Percentiles rank a stretch among this genome's conserved stretches.
These are phyloP conservation scores for Tiaroga cobitis DNA, from an alignment of 2,797 vertebrate genomes.

Conservation along the genomic window DNA sequence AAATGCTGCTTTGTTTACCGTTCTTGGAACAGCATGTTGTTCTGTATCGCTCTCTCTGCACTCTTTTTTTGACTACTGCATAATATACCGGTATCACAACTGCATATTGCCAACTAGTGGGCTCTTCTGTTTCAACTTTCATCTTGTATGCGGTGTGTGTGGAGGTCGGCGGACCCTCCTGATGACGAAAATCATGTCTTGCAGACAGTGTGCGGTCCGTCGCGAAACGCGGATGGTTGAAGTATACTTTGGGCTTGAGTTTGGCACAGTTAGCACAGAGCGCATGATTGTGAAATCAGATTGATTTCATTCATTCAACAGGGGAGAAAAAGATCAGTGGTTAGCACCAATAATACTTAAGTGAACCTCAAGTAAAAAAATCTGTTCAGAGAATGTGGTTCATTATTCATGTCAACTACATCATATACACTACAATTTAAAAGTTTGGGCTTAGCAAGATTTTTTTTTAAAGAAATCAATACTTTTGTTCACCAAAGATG, in stretches of 20 bases:
- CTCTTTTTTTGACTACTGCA: no score
- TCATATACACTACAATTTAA: not conserved
- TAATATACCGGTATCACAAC: no score
- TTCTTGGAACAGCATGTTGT: no score
- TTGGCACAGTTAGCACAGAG: conserved; percentile 58
- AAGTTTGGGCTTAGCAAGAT: not conserved
- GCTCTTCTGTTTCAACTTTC: not conserved
- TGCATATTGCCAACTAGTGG: not conserved
- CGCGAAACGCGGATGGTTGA: not conserved
- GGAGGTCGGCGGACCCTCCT: not conserved
- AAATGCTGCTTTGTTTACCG: no score
- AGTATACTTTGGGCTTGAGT: conserved; percentile 33
- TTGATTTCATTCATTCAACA: conserved; percentile 64
- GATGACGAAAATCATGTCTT: not conserved
- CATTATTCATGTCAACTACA: not conserved
- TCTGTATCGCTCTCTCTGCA: no score
- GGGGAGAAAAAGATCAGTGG: not conserved
- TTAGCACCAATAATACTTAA: not conserved
- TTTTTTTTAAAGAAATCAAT: not conserved
- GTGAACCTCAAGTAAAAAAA: not conserved
- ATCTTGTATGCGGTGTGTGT: not conserved
- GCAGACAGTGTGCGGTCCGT: not conserved
- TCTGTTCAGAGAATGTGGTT: not conserved
- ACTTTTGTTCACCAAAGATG: not conserved
- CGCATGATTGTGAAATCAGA: conserved; percentile 62